Percentiles rank a stretch among this genome's conserved stretches.
Evolutionary conservation across 2,113 vertebrate genomes (phyloP).

Genomic region (Platichthys flesus): DNA sequence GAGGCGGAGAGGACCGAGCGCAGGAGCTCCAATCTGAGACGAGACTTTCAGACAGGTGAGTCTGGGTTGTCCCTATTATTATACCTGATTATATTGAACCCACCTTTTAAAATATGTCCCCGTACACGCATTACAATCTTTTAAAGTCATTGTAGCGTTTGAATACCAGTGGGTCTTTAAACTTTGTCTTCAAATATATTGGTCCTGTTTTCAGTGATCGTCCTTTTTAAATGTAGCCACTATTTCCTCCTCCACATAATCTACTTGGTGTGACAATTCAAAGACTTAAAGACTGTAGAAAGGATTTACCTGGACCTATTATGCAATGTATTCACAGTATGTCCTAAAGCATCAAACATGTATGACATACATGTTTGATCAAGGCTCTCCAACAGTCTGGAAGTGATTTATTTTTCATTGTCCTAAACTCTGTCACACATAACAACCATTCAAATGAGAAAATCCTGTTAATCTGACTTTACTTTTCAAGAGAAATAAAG

Average conservation of each 20-base stretch:
- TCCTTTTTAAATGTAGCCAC: no score
- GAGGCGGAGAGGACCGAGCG: conserved; percentile 39
- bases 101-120: not conserved
- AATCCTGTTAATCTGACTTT: conserved; percentile 42
- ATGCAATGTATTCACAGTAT: conserved; percentile 32
- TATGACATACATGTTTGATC: conserved; percentile 16
- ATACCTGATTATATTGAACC: not conserved
- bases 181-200: not conserved
- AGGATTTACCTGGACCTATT: conserved; percentile 24
- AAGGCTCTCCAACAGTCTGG: conserved; percentile 40
- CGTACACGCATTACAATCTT: not conserved
- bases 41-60: conserved; percentile 67
- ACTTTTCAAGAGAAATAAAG: conserved; percentile 25
- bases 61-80: not conserved
- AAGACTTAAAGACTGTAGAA: conserved; percentile 8
- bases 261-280: conserved; percentile 30
- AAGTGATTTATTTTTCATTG: conserved; percentile 54
- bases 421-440: conserved; percentile 52
- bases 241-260: conserved; percentile 17
- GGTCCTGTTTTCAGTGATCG: not conserved
- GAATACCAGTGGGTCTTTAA: not conserved
- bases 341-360: conserved; percentile 1
- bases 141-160: not conserved
- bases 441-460: conserved; percentile 30
- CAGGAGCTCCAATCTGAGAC: conserved; percentile 46